These are phyloP conservation scores for Apostichopus japonicus DNA, from an alignment of 35 echinoderm and acorn worm genomes.

Conservation along the genomic window DNA sequence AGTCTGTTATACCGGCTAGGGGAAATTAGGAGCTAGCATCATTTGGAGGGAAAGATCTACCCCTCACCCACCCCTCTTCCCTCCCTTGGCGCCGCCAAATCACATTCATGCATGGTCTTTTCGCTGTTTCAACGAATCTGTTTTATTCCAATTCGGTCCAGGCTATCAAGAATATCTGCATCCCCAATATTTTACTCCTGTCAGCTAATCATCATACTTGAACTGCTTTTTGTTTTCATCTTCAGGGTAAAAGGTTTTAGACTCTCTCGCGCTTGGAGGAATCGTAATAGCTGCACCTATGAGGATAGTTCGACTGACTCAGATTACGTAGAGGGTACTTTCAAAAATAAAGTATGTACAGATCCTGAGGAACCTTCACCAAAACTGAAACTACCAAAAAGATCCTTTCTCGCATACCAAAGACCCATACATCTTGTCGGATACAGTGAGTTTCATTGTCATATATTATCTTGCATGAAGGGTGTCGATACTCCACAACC, in stretches of 20 bases:
- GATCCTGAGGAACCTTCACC: background rate
- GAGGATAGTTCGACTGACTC: constrained; percentile 22
- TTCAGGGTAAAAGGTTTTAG: background rate
- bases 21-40: too few species aligned
- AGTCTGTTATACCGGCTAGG: background rate
- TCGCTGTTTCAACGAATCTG: too few species aligned
- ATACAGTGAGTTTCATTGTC: background rate
- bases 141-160: too few species aligned
- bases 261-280: background rate
- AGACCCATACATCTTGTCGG: background rate
- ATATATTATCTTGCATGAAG: background rate
- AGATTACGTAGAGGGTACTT: background rate
- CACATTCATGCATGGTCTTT: too few species aligned
- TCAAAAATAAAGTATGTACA: background rate
- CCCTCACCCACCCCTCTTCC: too few species aligned
- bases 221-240: too few species aligned
- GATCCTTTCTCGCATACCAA: background rate
- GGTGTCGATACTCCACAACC: background rate
- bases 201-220: too few species aligned
- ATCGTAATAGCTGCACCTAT: background rate
- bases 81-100: too few species aligned
- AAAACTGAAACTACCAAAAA: background rate
- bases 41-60: too few species aligned
- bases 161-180: too few species aligned
- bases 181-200: too few species aligned